Evolutionary conservation across 2,888 invertebrate genomes (phyloP).

Genomic region (Dryocosmus kuriphilus): DNA sequence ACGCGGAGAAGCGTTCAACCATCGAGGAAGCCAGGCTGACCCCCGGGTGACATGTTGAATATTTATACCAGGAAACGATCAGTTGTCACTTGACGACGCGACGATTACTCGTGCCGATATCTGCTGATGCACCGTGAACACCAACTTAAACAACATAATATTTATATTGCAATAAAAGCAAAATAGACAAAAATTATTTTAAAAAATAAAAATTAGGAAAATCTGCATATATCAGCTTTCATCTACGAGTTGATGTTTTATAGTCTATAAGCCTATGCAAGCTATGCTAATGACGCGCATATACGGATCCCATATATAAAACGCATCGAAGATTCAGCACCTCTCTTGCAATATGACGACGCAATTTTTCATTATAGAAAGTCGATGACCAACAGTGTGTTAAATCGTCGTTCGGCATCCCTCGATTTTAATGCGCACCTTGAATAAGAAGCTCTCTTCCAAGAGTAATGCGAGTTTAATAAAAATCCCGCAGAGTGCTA

Average conservation of each 20-base stretch:
- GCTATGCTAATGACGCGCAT: not conserved
- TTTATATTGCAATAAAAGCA: not conserved
- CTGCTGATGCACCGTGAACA: slow-evolving; percentile 52
- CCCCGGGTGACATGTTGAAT: slow-evolving; percentile 70
- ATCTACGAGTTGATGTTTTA: not conserved
- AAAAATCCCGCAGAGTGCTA: not conserved
- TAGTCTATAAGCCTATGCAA: not conserved
- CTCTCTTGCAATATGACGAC: slow-evolving; percentile 44
- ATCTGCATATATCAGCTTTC: too few species aligned
- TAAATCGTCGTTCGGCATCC: slow-evolving; percentile 42
- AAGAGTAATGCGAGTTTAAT: slow-evolving; percentile 16
- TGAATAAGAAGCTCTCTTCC: not conserved
- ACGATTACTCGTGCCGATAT: slow-evolving; percentile 57
- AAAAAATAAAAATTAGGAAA: not conserved
- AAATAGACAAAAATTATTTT: not conserved
- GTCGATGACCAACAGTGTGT: slow-evolving; percentile 50
- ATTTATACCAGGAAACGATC: slow-evolving; percentile 74
- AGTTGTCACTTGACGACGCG: slow-evolving; percentile 59
- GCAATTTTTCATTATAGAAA: slow-evolving; percentile 54
- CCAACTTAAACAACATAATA: slow-evolving; percentile 48
- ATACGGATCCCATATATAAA: not conserved
- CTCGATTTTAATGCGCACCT: slow-evolving; percentile 13
- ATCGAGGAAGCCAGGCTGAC: slow-evolving; percentile 71
- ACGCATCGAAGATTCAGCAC: not conserved
- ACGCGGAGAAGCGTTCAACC: slow-evolving; percentile 54